Conservation (phyloP, 2,888 invertebrate species). For the Parochlus steinenii region DNA sequence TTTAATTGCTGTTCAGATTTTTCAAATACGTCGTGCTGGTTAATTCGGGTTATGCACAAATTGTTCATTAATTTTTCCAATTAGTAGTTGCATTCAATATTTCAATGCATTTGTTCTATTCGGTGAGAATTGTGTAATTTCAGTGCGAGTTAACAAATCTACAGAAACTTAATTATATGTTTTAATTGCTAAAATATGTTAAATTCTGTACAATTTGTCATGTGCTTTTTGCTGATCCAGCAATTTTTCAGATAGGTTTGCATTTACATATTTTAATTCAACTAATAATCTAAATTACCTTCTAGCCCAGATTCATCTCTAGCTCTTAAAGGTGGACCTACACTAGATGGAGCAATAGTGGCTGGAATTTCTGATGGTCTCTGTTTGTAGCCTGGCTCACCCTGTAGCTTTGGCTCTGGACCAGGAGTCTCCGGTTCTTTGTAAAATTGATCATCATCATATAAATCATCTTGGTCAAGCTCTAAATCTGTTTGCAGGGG, state of each 20-base stretch:
- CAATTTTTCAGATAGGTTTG: neutral
- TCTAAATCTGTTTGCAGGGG: constrained; percentile 36
- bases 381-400: constrained; percentile 18
- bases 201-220: too few species aligned
- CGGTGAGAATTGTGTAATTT: too few species aligned
- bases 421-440: constrained; percentile 37
- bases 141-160: too few species aligned
- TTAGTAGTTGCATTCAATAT: too few species aligned
- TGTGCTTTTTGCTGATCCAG: too few species aligned
- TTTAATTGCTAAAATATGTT: too few species aligned
- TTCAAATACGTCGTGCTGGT: too few species aligned
- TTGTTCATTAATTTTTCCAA: too few species aligned
- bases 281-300: constrained; percentile 20
- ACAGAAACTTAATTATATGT: too few species aligned
- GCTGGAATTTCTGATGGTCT: constrained; percentile 15
- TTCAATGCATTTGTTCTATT: too few species aligned
- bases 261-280: neutral
- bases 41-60: too few species aligned
- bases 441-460: constrained; percentile 37
- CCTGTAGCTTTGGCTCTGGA: constrained; percentile 33
- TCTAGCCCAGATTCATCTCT: constrained; percentile 25
- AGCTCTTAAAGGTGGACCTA: constrained; percentile 24
- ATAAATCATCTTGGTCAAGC: constrained; percentile 35
- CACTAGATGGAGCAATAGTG: constrained; percentile 20
- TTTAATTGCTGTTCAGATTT: too few species aligned